Percentiles rank a stretch among this genome's conserved stretches.
phyloP scores from a whole-genome alignment of 2,113 vertebrate species.

The Rhombomys opimus region DNA sequence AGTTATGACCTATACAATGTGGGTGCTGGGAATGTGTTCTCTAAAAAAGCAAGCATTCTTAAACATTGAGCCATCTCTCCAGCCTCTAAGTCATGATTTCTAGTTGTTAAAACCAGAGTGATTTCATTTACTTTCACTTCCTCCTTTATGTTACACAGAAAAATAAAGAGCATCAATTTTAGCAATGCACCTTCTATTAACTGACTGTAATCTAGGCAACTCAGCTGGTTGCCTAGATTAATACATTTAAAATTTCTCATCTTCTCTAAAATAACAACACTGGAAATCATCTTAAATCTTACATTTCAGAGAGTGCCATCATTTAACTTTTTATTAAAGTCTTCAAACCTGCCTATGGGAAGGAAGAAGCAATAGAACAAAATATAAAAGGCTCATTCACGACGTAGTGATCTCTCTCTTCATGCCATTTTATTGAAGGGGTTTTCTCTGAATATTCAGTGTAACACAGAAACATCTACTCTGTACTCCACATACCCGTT shows the following conservation, averaged over 20 bases:
- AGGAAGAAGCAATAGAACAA: neutral
- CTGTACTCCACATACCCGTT: neutral
- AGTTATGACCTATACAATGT: neutral
- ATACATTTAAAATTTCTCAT: constrained; percentile 43
- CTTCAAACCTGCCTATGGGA: constrained; percentile 21
- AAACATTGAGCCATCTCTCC: neutral
- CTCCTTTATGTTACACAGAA: neutral
- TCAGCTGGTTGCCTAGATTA: constrained; percentile 6
- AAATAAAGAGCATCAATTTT: neutral
- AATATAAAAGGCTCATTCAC: neutral
- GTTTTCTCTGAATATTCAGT: neutral
- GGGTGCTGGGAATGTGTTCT: neutral
- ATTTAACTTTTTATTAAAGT: constrained; percentile 21
- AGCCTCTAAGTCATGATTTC: neutral
- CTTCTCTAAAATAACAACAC: constrained; percentile 1
- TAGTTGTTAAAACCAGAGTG: neutral
- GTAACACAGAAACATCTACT: neutral
- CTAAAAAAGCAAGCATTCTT: neutral
- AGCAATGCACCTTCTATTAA: neutral
- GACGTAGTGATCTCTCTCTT: neutral
- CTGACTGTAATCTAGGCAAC: neutral
- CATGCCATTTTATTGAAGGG: neutral
- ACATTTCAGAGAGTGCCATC: neutral
- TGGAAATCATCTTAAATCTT: neutral
- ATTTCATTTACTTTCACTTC: constrained; percentile 13